A percentile compares a stretch with the other conserved stretches of the same genome.
These are phyloP conservation scores for Formica selysi DNA, from an alignment of 1,140 invertebrate genomes.

Conservation along the genomic window DNA sequence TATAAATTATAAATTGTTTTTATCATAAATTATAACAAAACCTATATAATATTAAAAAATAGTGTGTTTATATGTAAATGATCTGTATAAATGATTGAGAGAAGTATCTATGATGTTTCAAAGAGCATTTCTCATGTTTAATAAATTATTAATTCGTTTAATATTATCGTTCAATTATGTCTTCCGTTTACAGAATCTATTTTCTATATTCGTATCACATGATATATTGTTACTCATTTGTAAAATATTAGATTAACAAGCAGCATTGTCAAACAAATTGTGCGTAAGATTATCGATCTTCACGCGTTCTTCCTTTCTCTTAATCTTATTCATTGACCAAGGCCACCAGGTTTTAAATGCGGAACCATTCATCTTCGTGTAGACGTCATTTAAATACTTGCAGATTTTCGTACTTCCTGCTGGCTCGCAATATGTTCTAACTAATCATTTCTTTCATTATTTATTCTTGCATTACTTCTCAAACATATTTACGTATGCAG, in stretches of 20 bases:
- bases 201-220: background rate
- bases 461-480: background rate
- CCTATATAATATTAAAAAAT: background rate
- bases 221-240: background rate
- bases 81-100: background rate
- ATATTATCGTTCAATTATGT: background rate
- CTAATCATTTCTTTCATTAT: background rate
- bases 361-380: slow-evolving; percentile 62
- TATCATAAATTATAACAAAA: background rate
- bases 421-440: slow-evolving; percentile 21
- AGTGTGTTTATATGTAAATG: background rate
- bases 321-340: slow-evolving; percentile 64
- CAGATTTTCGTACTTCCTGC: slow-evolving; percentile 57
- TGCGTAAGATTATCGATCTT: slow-evolving; percentile 47
- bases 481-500: background rate
- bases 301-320: slow-evolving; percentile 58
- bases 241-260: slow-evolving; percentile 24
- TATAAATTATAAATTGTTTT: background rate
- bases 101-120: background rate
- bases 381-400: slow-evolving; percentile 59
- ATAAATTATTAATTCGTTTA: background rate
- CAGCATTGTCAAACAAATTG: background rate
- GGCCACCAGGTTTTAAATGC: slow-evolving; percentile 74
- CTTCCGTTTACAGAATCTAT: background rate
- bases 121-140: background rate